A percentile compares a stretch with the other conserved stretches of the same genome.
phyloP scores from a whole-genome alignment of 2,888 invertebrate species.

The Halocaridina rubra region DNA sequence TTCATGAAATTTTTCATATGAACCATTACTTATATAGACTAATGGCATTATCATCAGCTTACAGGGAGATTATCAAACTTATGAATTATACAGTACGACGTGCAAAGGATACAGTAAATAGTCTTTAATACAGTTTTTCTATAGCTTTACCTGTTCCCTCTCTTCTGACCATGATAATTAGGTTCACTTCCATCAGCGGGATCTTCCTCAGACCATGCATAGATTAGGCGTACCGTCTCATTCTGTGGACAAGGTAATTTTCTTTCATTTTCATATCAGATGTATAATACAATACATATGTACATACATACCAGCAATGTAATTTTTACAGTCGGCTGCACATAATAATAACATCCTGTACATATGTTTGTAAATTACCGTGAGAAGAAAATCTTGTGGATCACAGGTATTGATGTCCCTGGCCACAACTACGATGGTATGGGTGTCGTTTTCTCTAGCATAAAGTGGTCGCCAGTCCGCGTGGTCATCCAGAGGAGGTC shows the following conservation, averaged over 20 bases:
- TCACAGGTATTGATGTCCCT: constrained; percentile 64
- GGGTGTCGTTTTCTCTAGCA: constrained; percentile 64
- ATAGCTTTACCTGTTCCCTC: constrained; percentile 41
- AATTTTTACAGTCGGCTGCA: too few relatives aligned
- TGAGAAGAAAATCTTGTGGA: constrained; percentile 63
- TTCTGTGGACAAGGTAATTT: constrained; percentile 32
- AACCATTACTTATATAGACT: too few relatives aligned
- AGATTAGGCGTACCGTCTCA: constrained; percentile 63
- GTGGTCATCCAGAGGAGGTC: constrained; percentile 62
- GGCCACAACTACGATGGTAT: constrained; percentile 62
- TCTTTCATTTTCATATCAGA: background rate
- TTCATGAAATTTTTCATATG: too few relatives aligned
- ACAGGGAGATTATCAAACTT: too few relatives aligned
- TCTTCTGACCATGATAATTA: constrained; percentile 42
- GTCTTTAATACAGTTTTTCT: too few relatives aligned
- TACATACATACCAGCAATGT: too few relatives aligned
- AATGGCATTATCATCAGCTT: too few relatives aligned
- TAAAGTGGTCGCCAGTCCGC: constrained; percentile 64
- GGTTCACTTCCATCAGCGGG: constrained; percentile 40
- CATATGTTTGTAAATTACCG: too few relatives aligned
- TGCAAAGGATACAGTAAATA: too few relatives aligned
- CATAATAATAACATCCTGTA: too few relatives aligned
- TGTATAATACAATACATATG: too few relatives aligned
- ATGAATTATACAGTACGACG: too few relatives aligned
- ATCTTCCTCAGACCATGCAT: constrained; percentile 62